phyloP scores from a whole-genome alignment of 2,797 vertebrate species.

The Ctenopoma kingsleyae region DNA sequence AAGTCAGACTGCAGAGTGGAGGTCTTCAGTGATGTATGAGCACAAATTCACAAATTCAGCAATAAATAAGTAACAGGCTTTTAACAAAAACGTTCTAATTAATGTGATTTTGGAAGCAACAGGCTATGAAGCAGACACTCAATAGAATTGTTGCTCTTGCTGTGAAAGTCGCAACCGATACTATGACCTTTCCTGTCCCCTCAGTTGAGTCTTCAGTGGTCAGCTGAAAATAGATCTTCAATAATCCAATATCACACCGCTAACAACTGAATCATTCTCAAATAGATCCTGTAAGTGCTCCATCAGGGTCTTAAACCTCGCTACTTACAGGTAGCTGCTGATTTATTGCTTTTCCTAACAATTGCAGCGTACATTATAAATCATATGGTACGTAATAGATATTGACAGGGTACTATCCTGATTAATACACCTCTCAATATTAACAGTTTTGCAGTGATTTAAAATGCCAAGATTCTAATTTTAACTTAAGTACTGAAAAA shows the following conservation, averaged over 20 bases:
- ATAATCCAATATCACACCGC: slow-evolving; percentile 1
- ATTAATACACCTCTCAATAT: not conserved
- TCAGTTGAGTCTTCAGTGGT: not conserved
- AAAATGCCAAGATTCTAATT: too few relatives aligned
- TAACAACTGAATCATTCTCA: slow-evolving; percentile 26
- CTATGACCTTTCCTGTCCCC: not conserved
- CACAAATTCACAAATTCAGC: slow-evolving; percentile 13
- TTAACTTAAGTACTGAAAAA: too few relatives aligned
- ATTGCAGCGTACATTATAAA: slow-evolving; percentile 3
- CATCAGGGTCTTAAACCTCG: slow-evolving; percentile 6
- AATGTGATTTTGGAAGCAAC: slow-evolving; percentile 9
- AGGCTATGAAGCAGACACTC: not conserved
- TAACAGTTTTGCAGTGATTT: too few relatives aligned
- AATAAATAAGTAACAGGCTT: not conserved
- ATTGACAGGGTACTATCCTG: not conserved
- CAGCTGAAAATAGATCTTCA: slow-evolving; percentile 19
- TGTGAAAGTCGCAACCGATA: not conserved
- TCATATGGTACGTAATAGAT: not conserved
- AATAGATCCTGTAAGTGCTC: slow-evolving; percentile 21
- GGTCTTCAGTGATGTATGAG: slow-evolving; percentile 12
- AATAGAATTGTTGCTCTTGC: not conserved
- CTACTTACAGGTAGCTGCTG: slow-evolving; percentile 1
- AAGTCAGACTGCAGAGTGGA: slow-evolving; percentile 6
- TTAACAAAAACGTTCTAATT: not conserved
- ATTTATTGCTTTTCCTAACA: slow-evolving; percentile 32